Evolutionary conservation across 1,140 invertebrate species (phyloP), one percentile per base, ranked within the genome.

Genomic region (Pseudachorutes palmiensis): DNA sequence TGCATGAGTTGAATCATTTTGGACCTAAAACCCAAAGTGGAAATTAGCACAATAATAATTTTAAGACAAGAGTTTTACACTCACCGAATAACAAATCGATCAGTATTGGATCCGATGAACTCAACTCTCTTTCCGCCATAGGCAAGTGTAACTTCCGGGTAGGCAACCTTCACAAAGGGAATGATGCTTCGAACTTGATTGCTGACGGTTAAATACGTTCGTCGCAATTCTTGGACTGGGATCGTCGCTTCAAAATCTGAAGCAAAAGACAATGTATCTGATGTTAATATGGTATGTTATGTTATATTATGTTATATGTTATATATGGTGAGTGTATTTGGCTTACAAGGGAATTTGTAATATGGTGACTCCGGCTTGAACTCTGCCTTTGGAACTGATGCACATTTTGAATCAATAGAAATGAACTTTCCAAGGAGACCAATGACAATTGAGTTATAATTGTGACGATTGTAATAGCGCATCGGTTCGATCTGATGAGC

Each of bases 91-190:
- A 85, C 80, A 70, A 80, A 81, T 61, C 83, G 77, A 69, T 88
- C 85, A 76, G 67, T 30, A 41, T 85, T 86, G 69, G 80, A 78
- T 71, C 85, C 83, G 3, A 88, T 74, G 19, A 83, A 82, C 73
- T 88, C 86, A 0, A 81, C 78, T 26, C 80, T 77, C 31, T 77
- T 79, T 0, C 77, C 74, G 26, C 81, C 79, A 24, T 83, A 78
- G 1, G 82, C 83, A 26, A 84, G 83, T 28, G 81, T 78, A 75
- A 89, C 78, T 74, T 90, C 88, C 30, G 88, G 88, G 77, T 87
- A 89, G 1, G 88, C 86, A 1, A 89, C 83, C 78, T 90, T 89
- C 0, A 87, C 83, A 77, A 89, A 88, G 12, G 82, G 81, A 55
- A 85, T 82, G 2, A 89, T 81, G 72, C 84, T 63, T 78, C 81